Base-by-base conservation (phyloP, 2,113 vertebrate genomes). In the Neodontobutis hainanensis region DNA sequence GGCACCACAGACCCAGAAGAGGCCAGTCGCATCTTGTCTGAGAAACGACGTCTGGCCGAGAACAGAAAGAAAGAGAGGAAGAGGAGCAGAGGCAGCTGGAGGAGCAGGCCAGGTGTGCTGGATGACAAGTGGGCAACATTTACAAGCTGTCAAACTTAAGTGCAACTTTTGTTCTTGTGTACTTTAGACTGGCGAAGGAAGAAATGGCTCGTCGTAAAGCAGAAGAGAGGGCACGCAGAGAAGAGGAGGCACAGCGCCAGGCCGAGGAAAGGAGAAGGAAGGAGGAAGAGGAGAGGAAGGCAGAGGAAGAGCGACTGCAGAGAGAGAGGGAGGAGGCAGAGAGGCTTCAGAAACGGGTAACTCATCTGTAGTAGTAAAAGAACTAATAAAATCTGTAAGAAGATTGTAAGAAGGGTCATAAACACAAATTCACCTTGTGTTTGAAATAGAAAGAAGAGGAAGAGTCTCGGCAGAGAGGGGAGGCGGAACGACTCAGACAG, bases 1-100 rank as follows among this genome's bases (percentile, higher is more conserved):
- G 96, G 97, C 32, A 99, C 96, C 19, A 98, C 93, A 0, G 92
- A 99, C 73, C 94, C 94, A 0, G 97, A 96, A 65, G 96, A 98
- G 88, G 97, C 97, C 0, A 94, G 95, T 0, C 93, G 96, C 53
- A 92, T 98, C 71, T 89, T 99, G 49, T 60, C 95, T 3, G 97
- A 99, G 70, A 99, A 97, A 63, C 92, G 97, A 14, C 92, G 95
- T 11, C 93, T 97, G 64, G 97, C 95, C 94, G 97, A 3, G 96
- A 96, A 49, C 96, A 97, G 84, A 92, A 96, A 60, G 96, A 98
- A 60, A 90, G 88, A 36, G 97, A 97, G 56, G 97, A 98, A 36
- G 92, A 94, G 69, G 92, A 96, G 86, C 93, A 89, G 45, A 93
- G 62, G 47, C 94, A 90, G 34, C 92, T 85, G 73, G 95, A 97